phyloP scores from a whole-genome alignment of 2,888 invertebrate species.

The Cephus rjabovi region DNA sequence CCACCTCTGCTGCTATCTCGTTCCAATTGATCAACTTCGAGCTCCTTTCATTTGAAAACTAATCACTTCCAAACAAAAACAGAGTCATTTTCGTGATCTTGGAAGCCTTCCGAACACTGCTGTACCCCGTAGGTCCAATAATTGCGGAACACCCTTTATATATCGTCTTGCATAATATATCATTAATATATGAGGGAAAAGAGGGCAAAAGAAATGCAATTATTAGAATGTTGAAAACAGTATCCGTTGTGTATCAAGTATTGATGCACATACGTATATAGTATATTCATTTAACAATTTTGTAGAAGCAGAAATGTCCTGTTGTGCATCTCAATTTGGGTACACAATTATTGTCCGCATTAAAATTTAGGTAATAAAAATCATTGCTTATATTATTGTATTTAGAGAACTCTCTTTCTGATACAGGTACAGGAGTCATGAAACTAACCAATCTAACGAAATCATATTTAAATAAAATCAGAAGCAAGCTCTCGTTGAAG shows the following conservation, averaged over 20 bases:
- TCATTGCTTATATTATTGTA: neutral
- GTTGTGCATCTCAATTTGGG: neutral
- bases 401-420: neutral
- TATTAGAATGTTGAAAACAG: neutral
- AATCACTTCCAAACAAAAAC: no score
- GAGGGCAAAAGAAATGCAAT: neutral
- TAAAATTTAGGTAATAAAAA: neutral
- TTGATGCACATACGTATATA: neutral
- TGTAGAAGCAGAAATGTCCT: neutral
- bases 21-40: no score
- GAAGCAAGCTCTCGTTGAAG: neutral
- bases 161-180: neutral
- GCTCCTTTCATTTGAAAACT: no score
- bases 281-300: neutral
- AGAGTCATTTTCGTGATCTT: no score
- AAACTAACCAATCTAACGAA: neutral
- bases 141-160: neutral
- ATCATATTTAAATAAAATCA: neutral
- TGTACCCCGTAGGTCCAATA: no score
- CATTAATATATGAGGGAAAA: neutral
- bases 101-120: no score
- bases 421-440: neutral
- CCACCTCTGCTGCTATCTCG: no score
- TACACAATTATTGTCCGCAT: neutral
- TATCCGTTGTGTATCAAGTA: neutral